Base-by-base conservation (phyloP, 2,113 vertebrate genomes). In the Podarcis muralis region DNA sequence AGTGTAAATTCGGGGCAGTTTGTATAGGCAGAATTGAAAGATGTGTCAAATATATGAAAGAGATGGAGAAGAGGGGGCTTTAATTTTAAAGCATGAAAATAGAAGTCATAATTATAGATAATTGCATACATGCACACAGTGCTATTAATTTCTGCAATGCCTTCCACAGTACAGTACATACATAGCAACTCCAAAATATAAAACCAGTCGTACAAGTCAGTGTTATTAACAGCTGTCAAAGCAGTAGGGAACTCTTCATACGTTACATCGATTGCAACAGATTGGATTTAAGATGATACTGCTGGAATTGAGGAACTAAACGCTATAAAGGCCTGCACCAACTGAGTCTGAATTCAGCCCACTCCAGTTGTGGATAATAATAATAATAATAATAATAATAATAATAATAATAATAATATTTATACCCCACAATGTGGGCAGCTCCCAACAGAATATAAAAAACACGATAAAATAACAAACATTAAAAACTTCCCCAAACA, bases 1-100 rank as follows among this genome's bases (percentile, higher is more conserved):
- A 75, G 82, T 91, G 92, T 91, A 89, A 93, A 92, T 93, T 93
- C 92, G 92, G 87, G 87, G 92, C 86, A 89, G 85, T 93, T 90
- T 92, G 59, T 84, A 5, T 91, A 92, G 91, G 86, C 82, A 91
- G 90, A 92, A 93, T 80, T 72, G n/a, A n/a, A n/a, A n/a, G n/a
- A n/a, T n/a, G n/a, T n/a, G n/a, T 86, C 90, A 83, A 86, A 92
- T 93, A 88, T 72, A 37, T 40, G 74, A 1, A 86, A 86, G 83
- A 62, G 82, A 90, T 76, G 18, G 87, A 35, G 89, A 16, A 88
- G 88, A 88, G 77, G 7, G 57, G 1, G 6, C 78, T 78, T 86
- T 79, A 53, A 53, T 53, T 78, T 43, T 89, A 90, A 90, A 85
- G 90, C 92, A 15, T 62, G 59, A 83, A 92, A 90, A 92, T 93